Percentiles rank a stretch among this genome's conserved stretches.
phyloP scores from a whole-genome alignment of 1,140 invertebrate species.

The Alviniconcha marisindica region DNA sequence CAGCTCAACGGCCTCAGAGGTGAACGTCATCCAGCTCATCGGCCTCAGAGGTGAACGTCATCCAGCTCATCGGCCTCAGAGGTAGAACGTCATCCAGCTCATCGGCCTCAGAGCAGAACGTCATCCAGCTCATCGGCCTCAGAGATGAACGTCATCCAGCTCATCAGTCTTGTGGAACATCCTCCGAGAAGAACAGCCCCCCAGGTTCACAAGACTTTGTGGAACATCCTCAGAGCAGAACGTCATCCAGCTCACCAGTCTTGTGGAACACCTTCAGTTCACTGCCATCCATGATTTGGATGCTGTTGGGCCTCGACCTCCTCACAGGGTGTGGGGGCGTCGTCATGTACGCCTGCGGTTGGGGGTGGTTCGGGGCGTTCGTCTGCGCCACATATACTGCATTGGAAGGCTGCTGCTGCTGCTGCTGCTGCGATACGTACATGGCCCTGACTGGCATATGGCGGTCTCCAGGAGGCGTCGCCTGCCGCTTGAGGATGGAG shows the following conservation, averaged over 20 bases:
- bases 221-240: conserved; percentile 22
- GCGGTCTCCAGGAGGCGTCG: not conserved
- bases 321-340: not conserved
- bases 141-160: too few relatives aligned
- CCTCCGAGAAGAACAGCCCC: too few relatives aligned
- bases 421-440: not conserved
- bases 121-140: too few relatives aligned
- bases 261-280: conserved; percentile 16
- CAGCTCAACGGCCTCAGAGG: too few relatives aligned
- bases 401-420: not conserved
- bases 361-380: not conserved
- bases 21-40: too few relatives aligned
- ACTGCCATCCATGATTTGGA: conserved; percentile 31
- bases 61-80: too few relatives aligned
- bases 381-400: not conserved
- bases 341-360: too few relatives aligned
- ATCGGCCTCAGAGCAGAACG: too few relatives aligned
- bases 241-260: not conserved
- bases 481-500: not conserved
- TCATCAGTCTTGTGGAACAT: too few relatives aligned
- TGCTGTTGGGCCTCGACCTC: conserved; percentile 13
- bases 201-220: too few relatives aligned
- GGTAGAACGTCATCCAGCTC: too few relatives aligned
- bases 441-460: not conserved
- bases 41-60: too few relatives aligned